Evolutionary conservation across 1,140 invertebrate species (phyloP).

Genomic region (Wiebesia pumilae): DNA sequence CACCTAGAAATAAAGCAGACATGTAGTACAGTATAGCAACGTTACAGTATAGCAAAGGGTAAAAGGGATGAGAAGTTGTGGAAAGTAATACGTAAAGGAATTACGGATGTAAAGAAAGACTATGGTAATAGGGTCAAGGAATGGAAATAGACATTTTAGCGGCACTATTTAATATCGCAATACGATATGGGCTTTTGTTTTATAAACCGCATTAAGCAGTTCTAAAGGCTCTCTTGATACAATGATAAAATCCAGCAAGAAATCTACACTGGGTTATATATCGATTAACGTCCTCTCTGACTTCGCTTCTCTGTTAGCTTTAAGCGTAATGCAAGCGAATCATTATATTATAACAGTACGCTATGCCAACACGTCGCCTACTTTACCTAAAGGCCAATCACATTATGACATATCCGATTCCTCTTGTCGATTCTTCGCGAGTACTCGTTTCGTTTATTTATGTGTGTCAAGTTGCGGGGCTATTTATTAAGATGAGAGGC

Average conservation of each 20-base stretch:
- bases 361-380: slow-evolving; percentile 30
- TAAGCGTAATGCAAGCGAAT: background rate
- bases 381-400: slow-evolving; percentile 9
- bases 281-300: background rate
- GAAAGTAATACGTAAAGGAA: background rate
- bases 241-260: slow-evolving; percentile 7
- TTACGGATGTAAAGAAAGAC: background rate
- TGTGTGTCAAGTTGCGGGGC: background rate
- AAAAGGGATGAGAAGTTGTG: background rate
- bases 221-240: background rate
- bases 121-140: slow-evolving; percentile 20
- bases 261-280: slow-evolving; percentile 26
- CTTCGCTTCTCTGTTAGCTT: background rate
- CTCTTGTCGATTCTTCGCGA: background rate
- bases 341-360: slow-evolving; percentile 1
- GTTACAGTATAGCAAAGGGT: slow-evolving; percentile 37
- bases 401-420: background rate
- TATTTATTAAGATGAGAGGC: background rate
- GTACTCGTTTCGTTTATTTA: background rate
- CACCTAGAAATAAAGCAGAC: slow-evolving; percentile 61
- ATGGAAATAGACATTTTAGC: slow-evolving; percentile 4
- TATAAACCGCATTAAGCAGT: slow-evolving; percentile 18
- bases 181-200: background rate
- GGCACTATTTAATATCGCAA: slow-evolving; percentile 16
- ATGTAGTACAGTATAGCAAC: slow-evolving; percentile 46